These are phyloP conservation scores for Ridgeia piscesae DNA, from an alignment of 1,140 invertebrate genomes.

Conservation along the genomic window DNA sequence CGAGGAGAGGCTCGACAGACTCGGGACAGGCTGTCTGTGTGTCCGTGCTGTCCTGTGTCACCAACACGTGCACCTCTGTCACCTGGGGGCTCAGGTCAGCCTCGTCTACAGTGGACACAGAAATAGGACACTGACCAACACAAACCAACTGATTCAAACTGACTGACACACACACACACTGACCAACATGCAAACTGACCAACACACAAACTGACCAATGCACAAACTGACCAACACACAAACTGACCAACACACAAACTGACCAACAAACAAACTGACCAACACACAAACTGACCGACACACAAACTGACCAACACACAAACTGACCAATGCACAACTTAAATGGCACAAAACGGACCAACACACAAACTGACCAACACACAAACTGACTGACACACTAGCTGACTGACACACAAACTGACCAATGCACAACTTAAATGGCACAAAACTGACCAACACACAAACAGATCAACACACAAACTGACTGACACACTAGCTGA, in stretches of 20 bases:
- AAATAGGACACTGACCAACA: conserved; percentile 5
- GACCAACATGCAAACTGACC: not conserved
- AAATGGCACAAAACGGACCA: no score
- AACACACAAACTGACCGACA: not conserved
- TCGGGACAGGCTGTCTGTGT: conserved; percentile 14
- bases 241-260: no score
- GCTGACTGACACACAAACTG: not conserved
- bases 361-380: no score
- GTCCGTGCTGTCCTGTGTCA: not conserved
- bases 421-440: not conserved
- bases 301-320: not conserved
- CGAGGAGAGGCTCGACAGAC: conserved; percentile 19
- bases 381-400: not conserved
- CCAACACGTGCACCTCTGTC: not conserved
- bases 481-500: conserved; percentile 15
- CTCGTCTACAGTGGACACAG: not conserved
- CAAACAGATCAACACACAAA: not conserved
- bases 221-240: no score
- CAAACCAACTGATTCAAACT: no score
- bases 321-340: not conserved
- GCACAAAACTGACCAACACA: not conserved
- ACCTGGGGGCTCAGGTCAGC: conserved; percentile 8
- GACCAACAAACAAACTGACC: not conserved
- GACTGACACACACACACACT: not conserved
- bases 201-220: not conserved